Percentiles rank a stretch among this genome's conserved stretches.
Evolutionary conservation across 2,113 vertebrate genomes (phyloP).

Genomic region (Calidris pugnax): DNA sequence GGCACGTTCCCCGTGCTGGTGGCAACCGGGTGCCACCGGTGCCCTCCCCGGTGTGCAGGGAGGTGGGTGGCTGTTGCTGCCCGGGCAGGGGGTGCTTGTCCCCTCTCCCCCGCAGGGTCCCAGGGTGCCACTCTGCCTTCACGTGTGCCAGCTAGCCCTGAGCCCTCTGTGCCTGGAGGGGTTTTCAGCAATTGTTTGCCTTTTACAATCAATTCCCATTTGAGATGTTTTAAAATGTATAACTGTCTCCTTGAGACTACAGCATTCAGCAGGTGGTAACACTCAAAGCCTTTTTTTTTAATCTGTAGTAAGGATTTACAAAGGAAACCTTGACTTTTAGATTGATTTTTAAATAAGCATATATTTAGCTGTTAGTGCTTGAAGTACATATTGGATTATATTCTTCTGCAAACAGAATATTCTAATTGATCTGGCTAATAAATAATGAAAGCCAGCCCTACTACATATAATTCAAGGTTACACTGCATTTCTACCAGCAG

Average conservation of each 20-base stretch:
- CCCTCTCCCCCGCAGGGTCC: rapidly evolving
- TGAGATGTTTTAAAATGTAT: neutral
- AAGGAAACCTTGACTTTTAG: conserved; percentile 71
- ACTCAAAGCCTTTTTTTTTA: neutral
- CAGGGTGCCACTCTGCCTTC: rapidly evolving
- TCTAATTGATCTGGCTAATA: conserved; percentile 79
- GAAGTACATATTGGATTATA: conserved; percentile 64
- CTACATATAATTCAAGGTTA: conserved; percentile 75
- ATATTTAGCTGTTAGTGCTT: conserved; percentile 77
- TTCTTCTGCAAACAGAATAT: conserved; percentile 61
- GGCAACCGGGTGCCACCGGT: neutral
- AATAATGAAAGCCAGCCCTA: conserved; percentile 64
- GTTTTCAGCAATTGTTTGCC: neutral
- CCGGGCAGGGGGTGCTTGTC: rapidly evolving
- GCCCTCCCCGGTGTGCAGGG: neutral
- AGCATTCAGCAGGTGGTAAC: conserved; percentile 7
- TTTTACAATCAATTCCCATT: neutral
- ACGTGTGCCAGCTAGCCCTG: rapidly evolving
- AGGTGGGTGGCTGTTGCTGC: neutral
- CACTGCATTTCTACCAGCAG: conserved; percentile 10
- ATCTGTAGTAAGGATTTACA: conserved; percentile 54
- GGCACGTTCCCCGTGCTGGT: rapidly evolving
- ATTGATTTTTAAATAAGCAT: conserved; percentile 80
- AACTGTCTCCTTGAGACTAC: conserved; percentile 1
- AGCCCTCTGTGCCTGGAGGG: neutral